Conservation (phyloP, 2,113 vertebrate species). For the Tenrec ecaudatus region DNA sequence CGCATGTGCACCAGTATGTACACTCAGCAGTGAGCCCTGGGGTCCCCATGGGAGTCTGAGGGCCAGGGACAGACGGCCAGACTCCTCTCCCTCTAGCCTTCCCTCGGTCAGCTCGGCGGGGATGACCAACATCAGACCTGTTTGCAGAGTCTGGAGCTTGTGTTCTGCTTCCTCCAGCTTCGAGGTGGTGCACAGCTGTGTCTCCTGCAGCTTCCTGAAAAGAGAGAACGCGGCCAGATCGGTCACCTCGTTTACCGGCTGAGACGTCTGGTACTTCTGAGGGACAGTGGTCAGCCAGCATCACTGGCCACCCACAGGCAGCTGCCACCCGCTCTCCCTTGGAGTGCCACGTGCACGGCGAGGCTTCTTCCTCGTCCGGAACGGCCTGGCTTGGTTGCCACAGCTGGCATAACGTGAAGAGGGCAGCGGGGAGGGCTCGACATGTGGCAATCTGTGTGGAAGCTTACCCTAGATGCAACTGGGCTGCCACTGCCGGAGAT, state of each 20-base stretch:
- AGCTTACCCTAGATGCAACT: slow-evolving; percentile 80
- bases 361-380: slow-evolving; percentile 68
- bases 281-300: background rate
- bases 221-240: slow-evolving; percentile 70
- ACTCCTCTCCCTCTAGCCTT: background rate
- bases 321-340: slow-evolving; percentile 57
- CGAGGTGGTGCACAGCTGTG: slow-evolving; percentile 94
- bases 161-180: slow-evolving; percentile 97
- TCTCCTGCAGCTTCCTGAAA: slow-evolving; percentile 96
- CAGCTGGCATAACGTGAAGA: slow-evolving; percentile 58
- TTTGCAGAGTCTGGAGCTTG: slow-evolving; percentile 95
- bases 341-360: background rate
- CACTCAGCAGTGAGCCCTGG: background rate
- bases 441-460: slow-evolving; percentile 59
- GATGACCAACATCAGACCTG: slow-evolving; percentile 90
- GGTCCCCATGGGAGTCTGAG: background rate
- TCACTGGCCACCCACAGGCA: background rate
- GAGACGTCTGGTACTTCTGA: background rate
- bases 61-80: too few relatives aligned
- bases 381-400: slow-evolving; percentile 59
- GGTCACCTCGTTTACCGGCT: slow-evolving; percentile 31
- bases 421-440: slow-evolving; percentile 52
- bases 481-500: slow-evolving; percentile 82
- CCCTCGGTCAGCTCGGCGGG: background rate
- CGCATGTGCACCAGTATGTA: background rate